Base-by-base conservation (phyloP, 2,797 vertebrate genomes). In the Nyctibius grandis region DNA sequence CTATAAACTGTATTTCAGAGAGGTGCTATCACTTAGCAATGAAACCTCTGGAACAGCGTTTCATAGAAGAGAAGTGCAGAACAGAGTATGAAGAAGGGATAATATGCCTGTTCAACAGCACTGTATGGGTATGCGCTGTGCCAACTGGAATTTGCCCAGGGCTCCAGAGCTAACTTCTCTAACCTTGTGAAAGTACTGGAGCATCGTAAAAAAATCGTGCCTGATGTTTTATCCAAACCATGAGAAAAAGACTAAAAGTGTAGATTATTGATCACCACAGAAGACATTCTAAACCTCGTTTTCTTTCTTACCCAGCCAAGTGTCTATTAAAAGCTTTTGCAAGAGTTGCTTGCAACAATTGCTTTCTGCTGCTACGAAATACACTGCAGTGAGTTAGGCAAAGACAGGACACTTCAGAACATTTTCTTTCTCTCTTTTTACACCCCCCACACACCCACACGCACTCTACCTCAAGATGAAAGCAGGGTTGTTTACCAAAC, bases 31-130 rank as follows among this genome's bases (percentile, higher is more conserved):
- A 69, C 34, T 63, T 84, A 81, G 44, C 47, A 85, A 16, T 59
- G 42, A 89, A 91, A 67, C 40, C 44, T 79, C 54, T 85, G 80
- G 59, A 90, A 59, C 13, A 88, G 10, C 31, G 56, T 63, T 90
- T 76, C 38, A 12, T 7, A 56, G 44, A 76, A 82, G 18, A 78
- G 29, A 53, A 86, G 25, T 33, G 11, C 42, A 88, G 50, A 88
- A 51, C 4, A 76, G 25, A 9, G 13, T 8, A 59, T 5, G 22
- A 57, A 53, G 40, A 48, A 80, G 33, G 47, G 83, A 78, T 48
- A 83, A 48, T 22, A 5, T 5, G n/a, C 15, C 14, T 45, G 15
- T 63, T 77, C 61, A 92, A 68, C 26, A 81, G 15, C 2, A 48
- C 21, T 1, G 12, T 76, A 25, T 33, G 6, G 3, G 31, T 28